Conservation (phyloP, 2,888 invertebrate species). For the Anarsia innoxiella region DNA sequence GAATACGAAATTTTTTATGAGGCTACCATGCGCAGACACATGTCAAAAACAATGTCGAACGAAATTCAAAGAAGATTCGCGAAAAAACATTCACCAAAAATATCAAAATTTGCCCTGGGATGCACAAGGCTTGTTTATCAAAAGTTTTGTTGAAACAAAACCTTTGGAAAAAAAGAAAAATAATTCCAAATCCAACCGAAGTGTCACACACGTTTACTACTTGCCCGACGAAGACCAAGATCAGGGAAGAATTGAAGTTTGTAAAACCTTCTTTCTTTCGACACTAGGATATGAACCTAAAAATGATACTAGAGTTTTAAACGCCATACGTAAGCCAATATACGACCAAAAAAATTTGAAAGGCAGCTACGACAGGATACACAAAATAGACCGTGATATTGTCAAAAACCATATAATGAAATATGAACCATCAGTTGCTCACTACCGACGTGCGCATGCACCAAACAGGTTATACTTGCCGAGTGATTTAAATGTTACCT, state of each 20-base stretch:
- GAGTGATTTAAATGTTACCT: conserved; percentile 13
- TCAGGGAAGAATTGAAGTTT: conserved; percentile 8
- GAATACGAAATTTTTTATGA: neutral
- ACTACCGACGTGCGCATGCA: conserved; percentile 15
- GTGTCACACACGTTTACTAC: neutral
- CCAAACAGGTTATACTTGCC: conserved; percentile 16
- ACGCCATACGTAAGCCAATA: conserved; percentile 4
- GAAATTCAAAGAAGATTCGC: neutral
- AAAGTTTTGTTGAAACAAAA: neutral
- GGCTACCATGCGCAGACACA: neutral
- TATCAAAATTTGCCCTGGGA: no score
- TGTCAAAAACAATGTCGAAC: neutral
- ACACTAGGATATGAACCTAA: conserved; percentile 15
- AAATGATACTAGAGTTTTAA: conserved; percentile 11
- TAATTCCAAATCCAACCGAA: neutral
- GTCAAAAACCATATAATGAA: conserved; percentile 13
- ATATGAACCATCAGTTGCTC: conserved; percentile 15
- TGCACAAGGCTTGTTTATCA: conserved; percentile 2
- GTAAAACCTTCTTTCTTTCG: conserved; percentile 14
- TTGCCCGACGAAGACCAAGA: neutral
- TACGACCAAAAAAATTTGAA: conserved; percentile 6
- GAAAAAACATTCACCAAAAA: neutral
- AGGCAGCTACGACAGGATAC: conserved; percentile 7
- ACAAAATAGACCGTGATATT: conserved; percentile 8
- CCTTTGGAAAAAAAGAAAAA: neutral